These are phyloP conservation scores for Iselma pallidipennis DNA, from an alignment of 2,888 invertebrate species.

Conservation along the genomic window DNA sequence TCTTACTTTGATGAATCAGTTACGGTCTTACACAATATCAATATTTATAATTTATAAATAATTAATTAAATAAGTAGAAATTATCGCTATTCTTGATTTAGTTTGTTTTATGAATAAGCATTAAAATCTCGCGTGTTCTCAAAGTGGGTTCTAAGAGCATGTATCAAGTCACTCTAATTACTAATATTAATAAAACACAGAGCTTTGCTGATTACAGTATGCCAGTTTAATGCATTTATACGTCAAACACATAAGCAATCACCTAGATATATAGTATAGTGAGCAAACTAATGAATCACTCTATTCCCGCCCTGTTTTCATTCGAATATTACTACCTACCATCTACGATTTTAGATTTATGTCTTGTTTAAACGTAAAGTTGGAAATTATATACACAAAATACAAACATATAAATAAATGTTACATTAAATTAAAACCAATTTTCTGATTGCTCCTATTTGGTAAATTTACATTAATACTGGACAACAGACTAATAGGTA, in stretches of 20 bases:
- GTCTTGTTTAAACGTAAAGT: slow-evolving; percentile 40
- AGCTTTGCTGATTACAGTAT: slow-evolving; percentile 38
- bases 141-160: slow-evolving; percentile 27
- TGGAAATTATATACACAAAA: slow-evolving; percentile 27
- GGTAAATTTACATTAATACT: slow-evolving; percentile 10
- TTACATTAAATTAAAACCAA: slow-evolving; percentile 20
- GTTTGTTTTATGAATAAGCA: not conserved
- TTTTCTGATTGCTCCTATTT: slow-evolving; percentile 12
- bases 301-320: slow-evolving; percentile 38
- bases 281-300: slow-evolving; percentile 44
- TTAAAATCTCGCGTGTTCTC: slow-evolving; percentile 26
- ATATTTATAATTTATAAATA: no score
- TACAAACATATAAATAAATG: slow-evolving; percentile 12
- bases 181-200: slow-evolving; percentile 37
- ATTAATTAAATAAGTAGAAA: no score
- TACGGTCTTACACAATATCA: not conserved
- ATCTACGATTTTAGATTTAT: slow-evolving; percentile 41
- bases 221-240: slow-evolving; percentile 37
- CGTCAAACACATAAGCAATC: slow-evolving; percentile 43
- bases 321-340: slow-evolving; percentile 39
- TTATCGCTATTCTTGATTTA: no score
- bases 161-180: slow-evolving; percentile 36
- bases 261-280: slow-evolving; percentile 38
- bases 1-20: not conserved
- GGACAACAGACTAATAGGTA: not conserved